These are phyloP conservation scores for Achroia grisella DNA, from an alignment of 1,140 invertebrate genomes.

Conservation along the genomic window DNA sequence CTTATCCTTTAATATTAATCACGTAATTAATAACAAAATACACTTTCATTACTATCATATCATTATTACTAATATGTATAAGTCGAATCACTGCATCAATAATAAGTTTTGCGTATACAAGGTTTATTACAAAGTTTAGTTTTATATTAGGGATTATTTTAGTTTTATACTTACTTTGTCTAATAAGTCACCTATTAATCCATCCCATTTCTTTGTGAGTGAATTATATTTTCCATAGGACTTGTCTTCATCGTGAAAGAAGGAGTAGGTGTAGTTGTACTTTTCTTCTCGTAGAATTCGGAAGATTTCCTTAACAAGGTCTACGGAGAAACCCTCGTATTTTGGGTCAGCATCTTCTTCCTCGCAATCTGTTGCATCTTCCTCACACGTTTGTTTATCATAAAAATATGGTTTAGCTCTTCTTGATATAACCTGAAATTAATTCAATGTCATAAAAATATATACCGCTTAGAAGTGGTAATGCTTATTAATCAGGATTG, in stretches of 20 bases:
- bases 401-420: slow-evolving; percentile 54
- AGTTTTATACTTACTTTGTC: slow-evolving; percentile 66
- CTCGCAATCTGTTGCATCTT: slow-evolving; percentile 17
- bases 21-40: too few species aligned
- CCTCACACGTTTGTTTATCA: slow-evolving; percentile 37
- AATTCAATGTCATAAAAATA: not conserved
- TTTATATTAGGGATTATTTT: too few species aligned
- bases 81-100: too few species aligned
- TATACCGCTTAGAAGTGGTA: not conserved
- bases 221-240: slow-evolving; percentile 81
- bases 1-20: too few species aligned
- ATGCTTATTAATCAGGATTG: too few species aligned
- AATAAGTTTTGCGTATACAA: too few species aligned
- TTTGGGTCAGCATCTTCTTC: slow-evolving; percentile 66
- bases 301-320: slow-evolving; percentile 83
- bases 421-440: slow-evolving; percentile 46
- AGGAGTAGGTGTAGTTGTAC: slow-evolving; percentile 51
- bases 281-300: slow-evolving; percentile 73
- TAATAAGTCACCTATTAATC: slow-evolving; percentile 87
- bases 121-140: too few species aligned
- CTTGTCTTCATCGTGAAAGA: slow-evolving; percentile 42
- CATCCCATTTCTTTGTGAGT: slow-evolving; percentile 85
- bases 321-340: slow-evolving; percentile 86
- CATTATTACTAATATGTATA: too few species aligned
- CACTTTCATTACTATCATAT: too few species aligned